Base-by-base conservation (phyloP, 2,888 invertebrate species). In the Chrysolina haemoptera region DNA sequence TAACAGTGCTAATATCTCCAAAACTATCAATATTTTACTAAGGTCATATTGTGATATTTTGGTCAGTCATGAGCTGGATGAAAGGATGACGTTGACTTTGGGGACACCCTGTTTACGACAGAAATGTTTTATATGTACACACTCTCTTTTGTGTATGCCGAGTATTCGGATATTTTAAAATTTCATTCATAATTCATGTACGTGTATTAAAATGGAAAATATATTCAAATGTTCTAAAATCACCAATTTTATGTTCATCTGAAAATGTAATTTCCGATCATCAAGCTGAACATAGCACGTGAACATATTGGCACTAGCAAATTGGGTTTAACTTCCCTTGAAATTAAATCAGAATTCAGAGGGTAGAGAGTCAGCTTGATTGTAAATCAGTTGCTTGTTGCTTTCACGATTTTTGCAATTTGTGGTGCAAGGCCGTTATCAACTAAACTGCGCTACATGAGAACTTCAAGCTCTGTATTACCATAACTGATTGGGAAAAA, bases 201-300 rank as follows among this genome's bases (percentile, higher is more conserved):
- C 43, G 5, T 12, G 8, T 14, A 43, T 12, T 43, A 43, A 43
- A 43, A 14, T 14, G 14, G 43, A 43, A 53, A 53, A 53, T 53
- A 53, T 53, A 53, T 53, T 53, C 53, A 53, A 53, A 20, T 20
- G 53, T 20, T 20, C 53, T 53, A 11, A 20, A 53, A 20, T 16
- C 20, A 20, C 12, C 53, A 12, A 53, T 53, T 53, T 53, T 20
- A 20, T 53, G 12, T 53, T 53, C 53, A 53, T 53, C 53, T 20
- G 20, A 53, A 53, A 53, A 53, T 53, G 20, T 53, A 53, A 53
- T 53, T 53, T 20, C 53, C 53, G 20, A 53, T 53, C 53, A 53
- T 53, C 53, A 53, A 22, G 53, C 20, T 53, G 53, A 53, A 18
- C 53, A 18, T 20, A 20, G 53, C 20, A 53, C 53, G 53, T 53